A percentile compares a stretch with the other conserved stretches of the same genome.
Conservation (phyloP, 2,113 vertebrate genomes). For the Theristicus caerulescens region DNA sequence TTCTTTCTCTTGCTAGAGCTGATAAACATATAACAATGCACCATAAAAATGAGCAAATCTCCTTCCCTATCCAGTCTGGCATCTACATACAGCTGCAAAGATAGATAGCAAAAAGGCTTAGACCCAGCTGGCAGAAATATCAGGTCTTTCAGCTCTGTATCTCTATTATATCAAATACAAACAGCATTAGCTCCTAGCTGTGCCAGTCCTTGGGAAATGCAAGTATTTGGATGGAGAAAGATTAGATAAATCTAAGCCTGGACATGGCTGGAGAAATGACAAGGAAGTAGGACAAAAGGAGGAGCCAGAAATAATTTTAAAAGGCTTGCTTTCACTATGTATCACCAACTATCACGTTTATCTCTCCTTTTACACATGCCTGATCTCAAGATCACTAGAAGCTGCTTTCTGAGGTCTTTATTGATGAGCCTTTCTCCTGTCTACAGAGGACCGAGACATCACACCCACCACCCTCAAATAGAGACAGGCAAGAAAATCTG, state of each 20-base stretch:
- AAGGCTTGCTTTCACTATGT: not conserved
- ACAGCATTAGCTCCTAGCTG: not conserved
- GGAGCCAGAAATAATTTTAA: not conserved
- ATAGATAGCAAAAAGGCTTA: constrained; percentile 1
- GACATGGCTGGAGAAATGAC: not conserved
- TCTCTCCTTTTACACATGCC: not conserved
- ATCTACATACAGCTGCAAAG: constrained; percentile 45
- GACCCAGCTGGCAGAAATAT: constrained; percentile 19
- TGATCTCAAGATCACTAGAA: not conserved
- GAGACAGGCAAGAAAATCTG: not conserved
- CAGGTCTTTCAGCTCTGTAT: constrained; percentile 16
- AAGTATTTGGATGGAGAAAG: not conserved
- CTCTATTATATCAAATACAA: constrained; percentile 44
- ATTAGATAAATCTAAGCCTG: not conserved
- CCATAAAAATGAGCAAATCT: not conserved
- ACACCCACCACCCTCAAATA: not conserved
- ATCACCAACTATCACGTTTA: not conserved
- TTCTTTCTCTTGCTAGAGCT: not conserved
- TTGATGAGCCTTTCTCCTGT: not conserved
- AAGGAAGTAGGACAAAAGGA: not conserved
- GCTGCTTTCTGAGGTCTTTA: not conserved
- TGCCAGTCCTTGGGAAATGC: not conserved
- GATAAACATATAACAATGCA: constrained; percentile 30
- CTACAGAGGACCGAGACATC: not conserved
- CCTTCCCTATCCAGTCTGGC: not conserved